Evolutionary conservation across 2,797 vertebrate species (phyloP).

Genomic region (Anableps anableps): DNA sequence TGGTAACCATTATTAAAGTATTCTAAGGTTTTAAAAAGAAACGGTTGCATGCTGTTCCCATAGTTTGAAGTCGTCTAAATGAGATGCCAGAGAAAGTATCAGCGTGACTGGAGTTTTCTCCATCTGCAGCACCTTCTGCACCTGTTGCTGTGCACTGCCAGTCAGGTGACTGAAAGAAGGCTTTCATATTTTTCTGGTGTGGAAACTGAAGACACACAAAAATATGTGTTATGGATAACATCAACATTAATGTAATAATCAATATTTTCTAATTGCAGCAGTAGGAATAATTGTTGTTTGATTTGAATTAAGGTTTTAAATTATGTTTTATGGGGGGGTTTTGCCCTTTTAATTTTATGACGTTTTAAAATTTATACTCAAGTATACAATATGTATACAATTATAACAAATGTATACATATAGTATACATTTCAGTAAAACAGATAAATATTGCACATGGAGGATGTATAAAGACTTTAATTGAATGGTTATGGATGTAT

Average conservation of each 20-base stretch:
- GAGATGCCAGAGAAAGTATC: neutral
- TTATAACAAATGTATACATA: neutral
- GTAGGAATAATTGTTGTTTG: neutral
- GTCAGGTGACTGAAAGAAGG: neutral
- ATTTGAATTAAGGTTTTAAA: neutral
- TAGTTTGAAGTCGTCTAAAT: neutral
- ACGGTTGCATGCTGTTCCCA: neutral
- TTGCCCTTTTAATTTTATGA: neutral
- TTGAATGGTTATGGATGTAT: neutral
- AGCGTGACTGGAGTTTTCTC: neutral
- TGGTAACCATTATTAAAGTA: neutral
- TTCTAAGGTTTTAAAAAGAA: neutral
- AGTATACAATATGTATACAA: too few species aligned
- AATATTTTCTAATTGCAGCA: neutral
- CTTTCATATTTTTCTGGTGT: neutral
- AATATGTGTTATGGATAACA: neutral
- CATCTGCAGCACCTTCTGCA: neutral
- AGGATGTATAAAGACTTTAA: neutral
- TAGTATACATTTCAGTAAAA: neutral
- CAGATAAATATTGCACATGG: neutral
- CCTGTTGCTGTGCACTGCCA: neutral
- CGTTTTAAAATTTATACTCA: neutral
- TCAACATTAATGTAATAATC: neutral
- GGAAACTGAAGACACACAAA: neutral
- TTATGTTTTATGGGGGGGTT: neutral